Evolutionary conservation across 2,888 invertebrate species (phyloP), one percentile per base, ranked within the genome.

Genomic region (Merodon equestris): DNA sequence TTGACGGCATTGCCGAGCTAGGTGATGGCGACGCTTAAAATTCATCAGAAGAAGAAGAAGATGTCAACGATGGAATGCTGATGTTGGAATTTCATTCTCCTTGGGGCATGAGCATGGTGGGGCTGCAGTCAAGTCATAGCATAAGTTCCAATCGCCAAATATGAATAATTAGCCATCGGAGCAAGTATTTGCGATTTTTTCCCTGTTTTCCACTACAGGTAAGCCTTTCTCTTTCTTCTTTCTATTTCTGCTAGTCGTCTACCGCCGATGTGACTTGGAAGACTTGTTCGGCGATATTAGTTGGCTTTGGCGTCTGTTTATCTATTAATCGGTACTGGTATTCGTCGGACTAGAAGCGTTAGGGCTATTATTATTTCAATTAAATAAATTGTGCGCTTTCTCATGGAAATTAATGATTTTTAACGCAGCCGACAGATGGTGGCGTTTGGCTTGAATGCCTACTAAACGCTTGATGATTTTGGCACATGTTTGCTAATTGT

Each of bases 331-430:
- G 27, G 27, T 40, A 9, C 34, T 51, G 18, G 76, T 61, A 72
- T 72, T 68, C 40, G 68, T 64, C 68, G 63, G 63, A 68, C 54
- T 45, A 56, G 18, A 53, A 48, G 66, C 54, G 44, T 47, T 75
- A 75, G 7, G 3, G 83, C 81, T 76, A 82, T 82, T 76, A 82
- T 82, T 83, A 82, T 82, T 58, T 82, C 83, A 85, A 86, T 86
- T 86, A 84, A 86, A 83, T 85, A 85, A 85, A 86, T 86, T 86
- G 85, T 85, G 84, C 86, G 86, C 86, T 86, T 86, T 86, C 86
- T 86, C 86, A 85, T 84, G 48, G 48, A 79, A 74, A 81, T 70
- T 58, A 74, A 70, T 73, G 82, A 81, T 81, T 81, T 82, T 82
- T 73, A 75, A 75, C 75, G 63, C 61, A 38, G n/a, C n/a, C n/a